Evolutionary conservation across 2,888 invertebrate genomes (phyloP), one percentile per base, ranked within the genome.

Genomic region (Perdita meconis): DNA sequence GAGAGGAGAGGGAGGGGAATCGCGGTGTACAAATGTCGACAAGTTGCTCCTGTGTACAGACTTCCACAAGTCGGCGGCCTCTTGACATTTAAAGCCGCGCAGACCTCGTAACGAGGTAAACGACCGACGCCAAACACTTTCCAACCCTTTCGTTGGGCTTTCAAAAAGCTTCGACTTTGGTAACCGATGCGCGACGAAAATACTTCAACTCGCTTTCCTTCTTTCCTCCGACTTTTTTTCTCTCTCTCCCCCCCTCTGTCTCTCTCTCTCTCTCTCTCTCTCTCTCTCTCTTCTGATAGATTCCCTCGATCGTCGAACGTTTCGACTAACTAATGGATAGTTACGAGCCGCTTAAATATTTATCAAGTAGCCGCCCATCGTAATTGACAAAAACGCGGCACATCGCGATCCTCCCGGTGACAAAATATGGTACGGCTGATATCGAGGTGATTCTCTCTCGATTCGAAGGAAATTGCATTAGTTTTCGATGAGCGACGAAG

Each of bases 51-150:
- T 42, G 42, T 53, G 38, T 53, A 55, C 67, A 30, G 53, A 42
- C 55, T 69, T 19, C n/a, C 66, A 16, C 26, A 53, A 55, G 70
- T 63, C 65, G 66, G 55, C 34, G 30, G 67, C 59, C 61, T 61
- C 78, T 75, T 66, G 78, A 76, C 78, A 65, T 78, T 78, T 78
- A 75, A 69, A 78, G 69, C 61, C 50, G 60, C 24, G 69, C 65
- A 65, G 75, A 78, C 75, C 55, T 69, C 50, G 68, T 69, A 65
- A 78, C 76, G 77, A 78, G 77, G 77, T 75, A 78, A 78, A 78
- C 77, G 77, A 75, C 77, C 76, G 75, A 42, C 69, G 60, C 53
- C 69, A 69, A 75, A 64, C 69, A 60, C 55, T 22, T 36, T 51
- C n/a, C 19, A 12, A 12, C 26, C 38, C 55, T 51, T 22, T 44